Conservation (phyloP, 2,888 invertebrate species). For the Torymus auratus region DNA sequence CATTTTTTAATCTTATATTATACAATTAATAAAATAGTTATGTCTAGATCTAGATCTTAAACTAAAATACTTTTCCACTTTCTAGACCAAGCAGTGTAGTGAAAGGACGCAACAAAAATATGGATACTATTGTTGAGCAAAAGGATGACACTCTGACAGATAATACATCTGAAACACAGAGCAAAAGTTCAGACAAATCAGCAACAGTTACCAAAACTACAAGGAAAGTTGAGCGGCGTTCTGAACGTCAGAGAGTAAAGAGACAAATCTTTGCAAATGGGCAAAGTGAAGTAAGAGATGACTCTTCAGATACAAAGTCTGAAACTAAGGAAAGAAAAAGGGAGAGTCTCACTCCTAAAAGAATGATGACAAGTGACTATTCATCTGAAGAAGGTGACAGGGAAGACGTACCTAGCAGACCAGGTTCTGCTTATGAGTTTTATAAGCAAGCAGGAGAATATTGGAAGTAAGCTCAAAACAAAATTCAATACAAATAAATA, state of each 20-base stretch:
- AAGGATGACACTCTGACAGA: constrained; percentile 62
- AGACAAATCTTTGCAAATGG: constrained; percentile 70
- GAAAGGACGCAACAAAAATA: constrained; percentile 65
- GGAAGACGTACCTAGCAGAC: constrained; percentile 76
- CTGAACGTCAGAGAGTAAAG: constrained; percentile 70
- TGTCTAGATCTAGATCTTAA: too few relatives aligned
- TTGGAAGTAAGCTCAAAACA: constrained; percentile 85
- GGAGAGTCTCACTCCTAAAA: constrained; percentile 74
- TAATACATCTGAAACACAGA: constrained; percentile 57
- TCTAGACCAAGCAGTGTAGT: constrained; percentile 64
- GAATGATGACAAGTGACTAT: constrained; percentile 79
- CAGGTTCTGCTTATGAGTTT: constrained; percentile 84
- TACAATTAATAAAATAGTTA: too few relatives aligned
- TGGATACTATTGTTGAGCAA: constrained; percentile 67
- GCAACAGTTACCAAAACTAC: constrained; percentile 58
- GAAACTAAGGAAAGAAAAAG: constrained; percentile 70
- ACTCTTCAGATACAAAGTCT: constrained; percentile 59
- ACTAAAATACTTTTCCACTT: constrained; percentile 5
- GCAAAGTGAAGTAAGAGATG: constrained; percentile 68
- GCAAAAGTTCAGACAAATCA: constrained; percentile 63
- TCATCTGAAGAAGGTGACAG: constrained; percentile 81
- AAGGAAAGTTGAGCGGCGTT: constrained; percentile 69
- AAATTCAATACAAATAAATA: background rate
- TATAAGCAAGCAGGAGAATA: constrained; percentile 89
- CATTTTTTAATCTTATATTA: too few relatives aligned